Base-by-base conservation (phyloP, 2,888 invertebrate species). In the Oxystoma pomonae region DNA sequence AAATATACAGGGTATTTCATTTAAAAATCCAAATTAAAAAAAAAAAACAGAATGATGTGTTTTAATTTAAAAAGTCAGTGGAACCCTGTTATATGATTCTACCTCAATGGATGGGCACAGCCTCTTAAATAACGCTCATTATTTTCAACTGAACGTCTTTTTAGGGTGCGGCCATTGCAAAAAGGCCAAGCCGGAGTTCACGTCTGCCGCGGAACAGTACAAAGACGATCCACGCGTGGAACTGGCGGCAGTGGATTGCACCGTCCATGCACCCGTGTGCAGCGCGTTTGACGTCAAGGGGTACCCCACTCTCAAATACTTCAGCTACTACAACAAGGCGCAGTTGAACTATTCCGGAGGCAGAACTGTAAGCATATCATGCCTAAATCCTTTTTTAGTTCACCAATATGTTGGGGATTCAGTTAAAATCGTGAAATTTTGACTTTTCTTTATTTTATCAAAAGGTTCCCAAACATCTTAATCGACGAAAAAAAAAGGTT, bases 161-260 rank as follows among this genome's bases (percentile, higher is more conserved):
- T 53, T 69, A 93, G 94, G 94, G 94, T 95, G 95, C 77, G 94
- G 94, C 0, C 94, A 94, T 78, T 95, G 94, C 76, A 94, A 94
- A 76, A 88, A 86, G 72, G 88, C 92, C 0, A 95, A 95, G 78
- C 94, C 94, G 0, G 92, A 91, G 75, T 90, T 87, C 75, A 86
- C 85, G 57, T 84, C 83, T 21, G 94, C 94, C 0, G 94, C 94
- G 0, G 88, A 87, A 57, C 79, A 82, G 20, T 88, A 91, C 71
- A 87, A 86, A 56, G 91, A 93, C 69, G 91, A 93, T 75, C 83
- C 90, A 2, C 88, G 90, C 80, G 86, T 92, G 0, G 86, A 86
- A 12, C 88, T 94, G 76, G 92, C 87, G 0, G 95, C 94, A 0
- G 88, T 96, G 0, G 94, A 95, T 80, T 95, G 95, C 75, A 88